Conservation (phyloP, 2,113 vertebrate species). For the Camelus bactrianus region DNA sequence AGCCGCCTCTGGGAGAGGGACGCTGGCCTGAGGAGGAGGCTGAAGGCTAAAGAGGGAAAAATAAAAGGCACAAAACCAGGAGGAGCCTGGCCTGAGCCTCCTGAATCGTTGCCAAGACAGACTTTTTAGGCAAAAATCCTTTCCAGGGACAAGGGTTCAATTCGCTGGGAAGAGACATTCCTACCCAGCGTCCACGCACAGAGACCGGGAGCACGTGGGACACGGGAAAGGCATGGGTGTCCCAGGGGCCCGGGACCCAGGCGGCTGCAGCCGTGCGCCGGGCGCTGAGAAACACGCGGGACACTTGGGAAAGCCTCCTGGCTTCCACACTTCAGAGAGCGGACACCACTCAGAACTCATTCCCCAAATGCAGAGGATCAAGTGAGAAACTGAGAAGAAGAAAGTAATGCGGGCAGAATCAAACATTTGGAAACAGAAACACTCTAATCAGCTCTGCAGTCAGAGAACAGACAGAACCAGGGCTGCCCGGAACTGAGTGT, state of each 20-base stretch:
- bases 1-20: background rate
- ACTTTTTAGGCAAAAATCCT: background rate
- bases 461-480: conserved; percentile 31
- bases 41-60: background rate
- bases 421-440: conserved; percentile 61
- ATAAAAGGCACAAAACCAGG: background rate
- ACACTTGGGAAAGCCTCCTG: conserved; percentile 45
- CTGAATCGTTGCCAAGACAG: background rate
- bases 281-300: conserved; percentile 38
- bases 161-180: background rate
- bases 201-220: background rate
- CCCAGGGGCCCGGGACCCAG: too few species aligned
- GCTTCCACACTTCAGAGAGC: conserved; percentile 69
- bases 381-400: conserved; percentile 65
- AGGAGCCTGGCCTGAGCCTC: background rate
- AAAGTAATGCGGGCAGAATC: conserved; percentile 40
- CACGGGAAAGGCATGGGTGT: too few species aligned
- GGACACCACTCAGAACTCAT: conserved; percentile 76
- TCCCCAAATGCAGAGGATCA: conserved; percentile 70
- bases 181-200: too few species aligned
- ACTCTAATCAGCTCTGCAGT: conserved; percentile 40
- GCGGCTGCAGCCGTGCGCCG: background rate
- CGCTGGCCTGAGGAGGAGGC: background rate
- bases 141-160: background rate
- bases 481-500: background rate